Base-by-base conservation (phyloP, 2,888 invertebrate species). In the Chymomyza amoena region DNA sequence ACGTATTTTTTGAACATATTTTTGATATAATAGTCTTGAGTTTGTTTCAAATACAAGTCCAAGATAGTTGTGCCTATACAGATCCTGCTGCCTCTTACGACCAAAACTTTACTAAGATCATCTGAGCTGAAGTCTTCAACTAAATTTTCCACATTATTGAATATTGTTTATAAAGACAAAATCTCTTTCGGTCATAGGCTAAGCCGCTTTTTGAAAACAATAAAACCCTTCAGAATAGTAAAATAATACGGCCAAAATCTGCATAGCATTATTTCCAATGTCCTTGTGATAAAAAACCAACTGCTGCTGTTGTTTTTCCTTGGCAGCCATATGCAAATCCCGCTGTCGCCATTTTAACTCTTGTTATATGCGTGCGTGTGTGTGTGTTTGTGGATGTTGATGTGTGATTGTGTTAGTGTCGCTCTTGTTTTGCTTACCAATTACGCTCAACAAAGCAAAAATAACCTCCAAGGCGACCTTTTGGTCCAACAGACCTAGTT, bases 371-470 rank as follows among this genome's bases (percentile, higher is more conserved):
- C 64, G 50, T 16, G 16, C 36, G 75, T 51, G 15, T 56, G 51
- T 39, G 25, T 68, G 50, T 16, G 20, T 45, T 70, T 56, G 59
- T 57, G 36, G 6, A 7, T 36, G 18, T 16, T 13, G 10, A 4
- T n/a, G 9, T 51, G 20, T 66, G 59, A 18, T 39, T 18, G 59
- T 59, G 59, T 20, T 6, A 16, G 57, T 63, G 51, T 57, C 13
- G 39, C 20, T 65, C 39, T 39, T 25, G 15, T 67, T 77, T 73
- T 73, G 70, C 61, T 79, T 71, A 69, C 78, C 81, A 87, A 80
- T 85, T 85, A 83, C 73, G 73, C 73, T 69, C 70, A 74, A 70
- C 18, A 57, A 85, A 81, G 78, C 56, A 62, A 28, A 18, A 39
- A 50, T 51, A 20, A 62, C 20, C 62, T 52, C 20, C 45, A 7